Percentiles rank a stretch among this genome's conserved stretches.
These are phyloP conservation scores for Ricordea florida DNA, from an alignment of 92 coral and sea anemone genomes.

Conservation along the genomic window DNA sequence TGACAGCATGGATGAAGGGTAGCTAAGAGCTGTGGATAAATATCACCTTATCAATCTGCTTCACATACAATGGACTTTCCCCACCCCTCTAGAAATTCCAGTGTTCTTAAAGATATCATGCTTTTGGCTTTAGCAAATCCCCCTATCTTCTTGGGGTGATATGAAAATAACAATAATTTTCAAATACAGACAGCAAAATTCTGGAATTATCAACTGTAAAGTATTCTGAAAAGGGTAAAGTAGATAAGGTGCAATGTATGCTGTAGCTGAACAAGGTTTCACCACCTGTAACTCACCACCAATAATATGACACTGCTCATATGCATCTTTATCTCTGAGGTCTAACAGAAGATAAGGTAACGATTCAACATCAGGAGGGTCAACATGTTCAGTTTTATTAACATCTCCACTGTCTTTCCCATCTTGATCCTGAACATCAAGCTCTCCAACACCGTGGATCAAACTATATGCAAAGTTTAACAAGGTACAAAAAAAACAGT, in stretches of 20 bases:
- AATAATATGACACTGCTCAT: conserved; percentile 87
- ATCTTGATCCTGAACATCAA: conserved; percentile 79
- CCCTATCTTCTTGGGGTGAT: no score
- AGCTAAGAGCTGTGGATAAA: conserved; percentile 74
- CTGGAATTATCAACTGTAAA: no score
- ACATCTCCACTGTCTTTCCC: conserved; percentile 14
- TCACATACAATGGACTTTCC: not conserved
- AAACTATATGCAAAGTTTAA: no score
- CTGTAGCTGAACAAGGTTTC: no score
- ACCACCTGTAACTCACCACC: conserved; percentile 97
- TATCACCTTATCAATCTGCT: no score
- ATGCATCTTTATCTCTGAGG: conserved; percentile 87
- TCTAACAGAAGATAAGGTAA: conserved; percentile 90
- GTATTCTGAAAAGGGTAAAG: not conserved
- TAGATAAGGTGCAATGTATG: not conserved
- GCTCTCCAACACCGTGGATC: conserved; percentile 96
- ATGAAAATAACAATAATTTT: no score
- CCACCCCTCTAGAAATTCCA: no score
- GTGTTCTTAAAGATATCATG: no score
- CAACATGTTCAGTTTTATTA: conserved; percentile 11
- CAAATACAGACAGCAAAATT: no score
- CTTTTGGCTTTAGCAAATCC: no score
- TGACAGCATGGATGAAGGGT: conserved; percentile 85
- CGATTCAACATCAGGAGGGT: conserved; percentile 83
- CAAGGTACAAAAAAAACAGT: not conserved